These are phyloP conservation scores for Rhinogobio ventralis DNA, from an alignment of 2,797 vertebrate genomes.

Conservation along the genomic window DNA sequence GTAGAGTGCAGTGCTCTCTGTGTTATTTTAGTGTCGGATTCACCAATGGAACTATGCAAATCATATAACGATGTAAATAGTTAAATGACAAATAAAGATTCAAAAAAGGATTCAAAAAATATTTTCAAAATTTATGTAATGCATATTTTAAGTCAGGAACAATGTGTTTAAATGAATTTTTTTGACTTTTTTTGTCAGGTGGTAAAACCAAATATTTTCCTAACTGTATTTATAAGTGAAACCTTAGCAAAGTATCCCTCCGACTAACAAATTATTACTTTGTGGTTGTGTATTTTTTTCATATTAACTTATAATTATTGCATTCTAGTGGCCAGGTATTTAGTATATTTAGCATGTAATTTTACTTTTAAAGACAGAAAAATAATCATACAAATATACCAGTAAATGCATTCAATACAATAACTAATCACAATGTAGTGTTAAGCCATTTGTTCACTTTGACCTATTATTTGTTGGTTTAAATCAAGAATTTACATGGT, in stretches of 20 bases:
- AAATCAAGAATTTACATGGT: too few species aligned
- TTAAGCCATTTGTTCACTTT: not conserved
- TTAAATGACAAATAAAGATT: not conserved
- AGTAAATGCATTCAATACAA: not conserved
- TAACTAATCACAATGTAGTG: not conserved
- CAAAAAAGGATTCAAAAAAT: not conserved
- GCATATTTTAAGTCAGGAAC: not conserved
- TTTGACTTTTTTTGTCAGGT: too few species aligned
- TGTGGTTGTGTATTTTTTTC: too few species aligned
- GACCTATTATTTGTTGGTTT: too few species aligned
- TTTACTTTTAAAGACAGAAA: not conserved
- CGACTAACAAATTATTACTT: not conserved
- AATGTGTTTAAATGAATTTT: not conserved
- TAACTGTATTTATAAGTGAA: too few species aligned
- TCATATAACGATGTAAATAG: not conserved
- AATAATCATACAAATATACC: not conserved
- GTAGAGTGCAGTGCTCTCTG: not conserved
- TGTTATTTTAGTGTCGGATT: not conserved
- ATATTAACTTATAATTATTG: too few species aligned
- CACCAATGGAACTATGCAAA: not conserved
- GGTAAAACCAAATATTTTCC: too few species aligned
- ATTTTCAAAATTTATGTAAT: not conserved
- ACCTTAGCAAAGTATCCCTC: not conserved
- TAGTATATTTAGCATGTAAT: not conserved
- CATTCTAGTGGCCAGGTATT: too few species aligned